Conservation (phyloP, 1,140 invertebrate genomes). For the Zaprionus tsacasi region DNA sequence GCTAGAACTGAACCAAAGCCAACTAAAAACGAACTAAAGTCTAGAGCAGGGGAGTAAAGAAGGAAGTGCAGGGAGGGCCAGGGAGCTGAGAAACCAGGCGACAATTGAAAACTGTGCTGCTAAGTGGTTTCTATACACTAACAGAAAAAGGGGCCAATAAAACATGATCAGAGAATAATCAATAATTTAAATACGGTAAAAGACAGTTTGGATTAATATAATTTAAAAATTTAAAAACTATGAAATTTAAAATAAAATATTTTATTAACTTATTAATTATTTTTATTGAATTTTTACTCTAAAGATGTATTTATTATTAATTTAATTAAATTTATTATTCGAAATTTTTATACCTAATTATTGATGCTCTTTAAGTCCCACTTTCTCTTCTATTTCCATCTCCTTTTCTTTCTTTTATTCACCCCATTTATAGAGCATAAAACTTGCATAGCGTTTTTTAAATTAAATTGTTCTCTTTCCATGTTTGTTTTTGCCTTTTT, state of each 20-base stretch:
- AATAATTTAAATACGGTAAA: not conserved
- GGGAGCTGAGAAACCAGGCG: not conserved
- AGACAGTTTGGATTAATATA: no score
- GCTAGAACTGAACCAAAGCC: constrained; percentile 4
- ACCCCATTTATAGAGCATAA: constrained; percentile 17
- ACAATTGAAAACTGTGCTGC: constrained; percentile 26
- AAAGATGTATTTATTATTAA: not conserved
- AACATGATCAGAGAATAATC: not conserved
- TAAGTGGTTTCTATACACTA: constrained; percentile 28
- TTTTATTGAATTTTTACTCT: not conserved
- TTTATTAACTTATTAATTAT: not conserved
- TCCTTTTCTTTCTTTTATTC: not conserved
- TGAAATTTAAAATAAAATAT: no score
- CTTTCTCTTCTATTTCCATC: no score
- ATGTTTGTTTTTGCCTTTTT: constrained; percentile 22
- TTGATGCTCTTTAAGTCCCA: not conserved
- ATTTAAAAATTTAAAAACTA: no score
- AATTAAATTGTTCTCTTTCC: constrained; percentile 20
- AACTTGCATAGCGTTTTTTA: constrained; percentile 2
- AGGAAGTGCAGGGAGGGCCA: no score
- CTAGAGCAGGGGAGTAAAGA: not conserved
- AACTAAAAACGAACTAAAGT: constrained; percentile 31
- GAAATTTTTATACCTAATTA: not conserved
- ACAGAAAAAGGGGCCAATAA: not conserved
- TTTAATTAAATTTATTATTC: not conserved